Base-by-base conservation (phyloP, 2,113 vertebrate species). In the Leptocoma aspasia region DNA sequence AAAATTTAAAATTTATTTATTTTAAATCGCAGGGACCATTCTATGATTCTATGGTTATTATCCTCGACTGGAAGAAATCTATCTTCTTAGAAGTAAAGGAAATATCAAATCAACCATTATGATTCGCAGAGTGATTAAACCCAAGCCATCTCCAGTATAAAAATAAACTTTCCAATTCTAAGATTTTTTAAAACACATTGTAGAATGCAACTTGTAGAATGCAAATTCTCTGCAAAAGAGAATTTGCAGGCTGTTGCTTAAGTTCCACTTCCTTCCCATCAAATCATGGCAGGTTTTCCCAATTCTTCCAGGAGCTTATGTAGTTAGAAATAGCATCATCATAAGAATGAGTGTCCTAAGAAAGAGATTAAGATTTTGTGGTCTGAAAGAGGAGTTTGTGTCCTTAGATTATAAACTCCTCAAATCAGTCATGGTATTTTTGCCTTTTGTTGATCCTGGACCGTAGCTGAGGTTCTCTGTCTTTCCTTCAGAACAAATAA, bases 401-500 rank as follows among this genome's bases (percentile, higher is more conserved):
- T 66, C 42, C 57, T 79, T 68, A 56, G 47, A 28, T 54, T 47
- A 56, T 30, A 21, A 90, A 52, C 41, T 63, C 26, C 50, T 77
- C 33, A 24, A 10, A 39, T 39, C 15, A 59, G 22, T 1, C 1
- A 26, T 33, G 26, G 6, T 35, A 16, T 50, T 86, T 91, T 80
- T 80, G 16, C 22, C 31, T 86, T 75, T 39, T 76, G n/a, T 63
- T 82, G 49, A 30, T 86, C 41, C 20, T 61, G 44, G n/a, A 44
- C 37, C 0, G 4, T 26, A 45, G 23, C 39, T 70, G 90, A 88
- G 11, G 15, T 59, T 73, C 26, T 78, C 27, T 30, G 13, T 52
- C 60, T 52, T 77, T 89, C n/a, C 52, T 70, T 73, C 61, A 49
- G 27, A 76, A 95, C 42, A 92, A 95, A 83, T 82, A 93, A 94